Percentiles rank a stretch among this genome's conserved stretches.
Evolutionary conservation across 2,113 vertebrate species (phyloP).

Genomic region (Apteryx mantelli): DNA sequence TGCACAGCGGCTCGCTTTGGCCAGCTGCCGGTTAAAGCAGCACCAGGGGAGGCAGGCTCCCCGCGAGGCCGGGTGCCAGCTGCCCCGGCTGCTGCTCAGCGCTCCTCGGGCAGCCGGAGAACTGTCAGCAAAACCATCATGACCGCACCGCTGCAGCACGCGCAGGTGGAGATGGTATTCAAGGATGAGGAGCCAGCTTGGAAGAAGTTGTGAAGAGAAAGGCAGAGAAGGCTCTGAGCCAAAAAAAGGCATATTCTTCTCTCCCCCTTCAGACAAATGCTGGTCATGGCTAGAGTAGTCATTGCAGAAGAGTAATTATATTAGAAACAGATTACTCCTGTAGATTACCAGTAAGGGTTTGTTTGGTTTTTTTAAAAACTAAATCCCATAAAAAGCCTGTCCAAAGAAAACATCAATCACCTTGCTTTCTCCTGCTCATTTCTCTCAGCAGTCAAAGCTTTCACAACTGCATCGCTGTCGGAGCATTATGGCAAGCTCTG

Average conservation of each 20-base stretch:
- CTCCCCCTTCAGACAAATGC: background rate
- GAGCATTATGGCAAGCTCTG: background rate
- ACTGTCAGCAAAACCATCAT: rapidly evolving
- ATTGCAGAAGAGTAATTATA: background rate
- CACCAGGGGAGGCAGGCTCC: background rate
- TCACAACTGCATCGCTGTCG: background rate
- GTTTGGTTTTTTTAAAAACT: background rate
- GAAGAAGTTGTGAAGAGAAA: background rate
- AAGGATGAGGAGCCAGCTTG: background rate
- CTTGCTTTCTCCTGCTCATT: background rate
- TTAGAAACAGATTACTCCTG: background rate
- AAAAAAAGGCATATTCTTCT: background rate
- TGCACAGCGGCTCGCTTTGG: background rate
- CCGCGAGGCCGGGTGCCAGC: rapidly evolving
- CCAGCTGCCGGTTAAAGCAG: background rate
- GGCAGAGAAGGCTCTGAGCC: background rate
- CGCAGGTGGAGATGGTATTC: rapidly evolving
- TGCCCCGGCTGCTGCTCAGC: background rate
- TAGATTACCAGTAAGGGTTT: background rate
- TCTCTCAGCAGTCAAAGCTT: background rate
- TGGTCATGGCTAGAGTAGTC: background rate
- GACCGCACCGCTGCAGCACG: background rate
- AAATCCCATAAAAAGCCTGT: background rate
- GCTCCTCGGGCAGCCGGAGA: background rate
- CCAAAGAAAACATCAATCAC: background rate